phyloP scores from a whole-genome alignment of 2,113 vertebrate species.

The Ictalurus furcatus region DNA sequence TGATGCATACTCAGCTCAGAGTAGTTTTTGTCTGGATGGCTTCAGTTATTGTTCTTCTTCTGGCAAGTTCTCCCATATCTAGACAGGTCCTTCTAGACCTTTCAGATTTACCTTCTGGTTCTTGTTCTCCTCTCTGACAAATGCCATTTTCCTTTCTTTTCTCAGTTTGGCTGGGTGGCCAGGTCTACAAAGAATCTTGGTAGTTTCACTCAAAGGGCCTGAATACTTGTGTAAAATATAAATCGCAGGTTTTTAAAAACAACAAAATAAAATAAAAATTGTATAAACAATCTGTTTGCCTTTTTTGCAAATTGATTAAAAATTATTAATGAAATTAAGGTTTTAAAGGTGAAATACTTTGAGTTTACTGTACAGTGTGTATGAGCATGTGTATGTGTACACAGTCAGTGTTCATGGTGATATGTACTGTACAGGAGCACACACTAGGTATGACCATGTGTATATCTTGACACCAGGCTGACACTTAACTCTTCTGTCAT shows the following conservation, averaged over 20 bases:
- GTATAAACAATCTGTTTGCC: neutral
- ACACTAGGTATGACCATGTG: neutral
- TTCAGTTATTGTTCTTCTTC: neutral
- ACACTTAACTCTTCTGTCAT: neutral
- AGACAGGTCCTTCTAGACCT: neutral
- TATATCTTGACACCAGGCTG: neutral
- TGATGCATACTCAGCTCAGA: neutral
- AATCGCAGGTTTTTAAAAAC: neutral
- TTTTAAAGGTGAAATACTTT: neutral
- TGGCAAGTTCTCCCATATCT: neutral
- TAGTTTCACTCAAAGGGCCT: neutral
- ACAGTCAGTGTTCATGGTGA: neutral
- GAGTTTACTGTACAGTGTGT: constrained; percentile 1
- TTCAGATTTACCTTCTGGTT: neutral
- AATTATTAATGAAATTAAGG: neutral
- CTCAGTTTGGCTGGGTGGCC: neutral
- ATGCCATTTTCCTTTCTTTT: neutral
- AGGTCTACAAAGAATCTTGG: neutral
- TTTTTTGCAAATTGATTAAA: neutral
- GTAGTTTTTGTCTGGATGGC: neutral
- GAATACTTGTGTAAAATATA: neutral
- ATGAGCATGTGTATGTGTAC: neutral
- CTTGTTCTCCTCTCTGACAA: neutral
- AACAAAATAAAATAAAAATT: neutral
- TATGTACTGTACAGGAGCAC: neutral